These are phyloP conservation scores for Podarcis cretensis DNA, from an alignment of 2,113 vertebrate species.

Conservation along the genomic window DNA sequence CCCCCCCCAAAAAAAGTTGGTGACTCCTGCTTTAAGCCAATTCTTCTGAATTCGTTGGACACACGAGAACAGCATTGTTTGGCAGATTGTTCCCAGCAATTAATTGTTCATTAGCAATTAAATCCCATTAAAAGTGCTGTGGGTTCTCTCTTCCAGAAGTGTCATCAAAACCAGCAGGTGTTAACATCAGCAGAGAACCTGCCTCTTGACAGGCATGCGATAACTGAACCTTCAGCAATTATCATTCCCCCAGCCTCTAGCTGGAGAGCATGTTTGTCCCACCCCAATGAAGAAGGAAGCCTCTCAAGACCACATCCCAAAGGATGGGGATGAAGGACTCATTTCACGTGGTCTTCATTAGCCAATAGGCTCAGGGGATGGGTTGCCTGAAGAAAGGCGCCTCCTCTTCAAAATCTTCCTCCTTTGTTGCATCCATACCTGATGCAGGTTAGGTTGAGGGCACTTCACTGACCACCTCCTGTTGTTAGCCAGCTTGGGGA, in stretches of 20 bases:
- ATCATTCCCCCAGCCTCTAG: no score
- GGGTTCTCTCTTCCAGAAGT: background rate
- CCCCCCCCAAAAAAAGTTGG: background rate
- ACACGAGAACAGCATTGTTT: background rate
- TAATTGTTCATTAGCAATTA: background rate
- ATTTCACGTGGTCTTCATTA: no score
- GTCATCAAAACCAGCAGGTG: background rate
- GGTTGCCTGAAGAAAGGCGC: no score
- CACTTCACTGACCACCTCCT: no score
- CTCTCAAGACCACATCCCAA: no score
- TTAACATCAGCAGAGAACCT: background rate
- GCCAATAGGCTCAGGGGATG: no score
- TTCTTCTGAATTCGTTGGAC: background rate
- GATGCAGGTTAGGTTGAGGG: no score
- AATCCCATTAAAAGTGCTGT: background rate
- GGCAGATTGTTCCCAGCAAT: background rate
- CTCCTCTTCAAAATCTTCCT: no score
- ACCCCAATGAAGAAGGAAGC: background rate
- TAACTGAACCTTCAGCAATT: constrained; percentile 7
- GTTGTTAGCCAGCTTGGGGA: no score
- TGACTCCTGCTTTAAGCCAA: background rate
- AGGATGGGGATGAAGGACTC: no score
- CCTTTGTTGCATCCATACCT: no score
- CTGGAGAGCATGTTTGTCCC: background rate
- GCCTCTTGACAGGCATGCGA: background rate